A percentile compares a stretch with the other conserved stretches of the same genome.
phyloP scores from a whole-genome alignment of 1,140 invertebrate genomes.

The Myzus persicae region DNA sequence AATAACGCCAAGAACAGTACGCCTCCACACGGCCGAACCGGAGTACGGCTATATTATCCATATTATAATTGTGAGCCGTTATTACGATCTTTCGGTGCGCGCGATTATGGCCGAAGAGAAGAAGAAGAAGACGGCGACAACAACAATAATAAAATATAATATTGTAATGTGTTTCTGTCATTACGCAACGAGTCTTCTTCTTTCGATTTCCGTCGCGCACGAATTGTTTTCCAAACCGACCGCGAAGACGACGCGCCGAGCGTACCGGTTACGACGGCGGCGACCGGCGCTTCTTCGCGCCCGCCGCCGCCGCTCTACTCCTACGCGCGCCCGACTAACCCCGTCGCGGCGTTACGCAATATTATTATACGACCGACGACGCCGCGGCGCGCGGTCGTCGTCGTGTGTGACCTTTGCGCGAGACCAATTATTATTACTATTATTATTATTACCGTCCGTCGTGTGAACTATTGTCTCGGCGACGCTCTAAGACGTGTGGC shows the following conservation, averaged over 20 bases:
- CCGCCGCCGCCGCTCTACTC: not conserved
- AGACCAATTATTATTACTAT: constrained; percentile 24
- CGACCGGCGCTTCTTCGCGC: not conserved
- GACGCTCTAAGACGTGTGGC: not conserved
- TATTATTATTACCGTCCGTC: not conserved
- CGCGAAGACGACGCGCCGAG: not conserved
- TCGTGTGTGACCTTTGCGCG: constrained; percentile 44
- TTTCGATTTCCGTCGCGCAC: constrained; percentile 40
- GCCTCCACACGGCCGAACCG: not conserved
- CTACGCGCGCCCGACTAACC: constrained; percentile 36
- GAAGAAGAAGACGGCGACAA: not conserved
- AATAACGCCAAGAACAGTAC: not conserved
- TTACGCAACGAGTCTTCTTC: constrained; percentile 3
- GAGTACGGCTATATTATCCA: not conserved
- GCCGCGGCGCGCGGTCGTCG: not conserved
- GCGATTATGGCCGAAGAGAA: not conserved
- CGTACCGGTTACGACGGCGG: not conserved
- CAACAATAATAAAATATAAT: not conserved
- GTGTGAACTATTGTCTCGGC: constrained; percentile 5
- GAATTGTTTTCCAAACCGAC: constrained; percentile 37
- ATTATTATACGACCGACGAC: not conserved
- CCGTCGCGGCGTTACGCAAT: constrained; percentile 3
- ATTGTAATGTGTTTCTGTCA: not conserved
- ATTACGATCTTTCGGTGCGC: not conserved
- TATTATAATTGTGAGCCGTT: not conserved